A percentile compares a stretch with the other conserved stretches of the same genome.
Evolutionary conservation across 2,888 invertebrate genomes (phyloP).

Genomic region (Augochlorella aurata): DNA sequence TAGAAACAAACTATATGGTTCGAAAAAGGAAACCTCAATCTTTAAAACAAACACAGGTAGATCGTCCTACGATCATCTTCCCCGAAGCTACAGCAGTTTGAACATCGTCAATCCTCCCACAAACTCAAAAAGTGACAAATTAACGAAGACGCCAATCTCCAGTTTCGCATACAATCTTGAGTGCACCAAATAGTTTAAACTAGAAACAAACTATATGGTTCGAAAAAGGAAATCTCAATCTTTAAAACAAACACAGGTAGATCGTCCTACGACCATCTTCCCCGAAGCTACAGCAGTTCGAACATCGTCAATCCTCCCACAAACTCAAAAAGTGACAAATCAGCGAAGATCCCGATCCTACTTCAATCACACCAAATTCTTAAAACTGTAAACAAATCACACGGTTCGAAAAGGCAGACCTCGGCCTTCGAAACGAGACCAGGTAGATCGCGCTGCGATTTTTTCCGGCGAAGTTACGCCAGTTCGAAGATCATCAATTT

Average conservation of each 20-base stretch:
- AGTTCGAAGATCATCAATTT: background rate
- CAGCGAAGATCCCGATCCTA: no score
- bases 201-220: no score
- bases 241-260: background rate
- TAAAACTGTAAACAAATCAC: no score
- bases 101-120: background rate
- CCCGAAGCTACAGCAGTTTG: background rate
- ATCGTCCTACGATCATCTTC: background rate
- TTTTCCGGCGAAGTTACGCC: background rate
- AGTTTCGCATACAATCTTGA: no score
- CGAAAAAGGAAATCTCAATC: background rate
- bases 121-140: no score
- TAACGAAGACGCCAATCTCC: no score
- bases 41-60: background rate
- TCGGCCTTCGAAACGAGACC: background rate
- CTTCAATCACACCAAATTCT: no score
- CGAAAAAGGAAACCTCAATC: background rate
- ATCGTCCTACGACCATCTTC: background rate
- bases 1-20: no score
- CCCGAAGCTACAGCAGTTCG: background rate
- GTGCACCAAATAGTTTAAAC: no score
- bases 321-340: no score
- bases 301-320: background rate
- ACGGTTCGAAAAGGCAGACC: no score
- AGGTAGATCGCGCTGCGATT: background rate